Conservation (phyloP, 2,888 invertebrate genomes). For the Molorchus minor region DNA sequence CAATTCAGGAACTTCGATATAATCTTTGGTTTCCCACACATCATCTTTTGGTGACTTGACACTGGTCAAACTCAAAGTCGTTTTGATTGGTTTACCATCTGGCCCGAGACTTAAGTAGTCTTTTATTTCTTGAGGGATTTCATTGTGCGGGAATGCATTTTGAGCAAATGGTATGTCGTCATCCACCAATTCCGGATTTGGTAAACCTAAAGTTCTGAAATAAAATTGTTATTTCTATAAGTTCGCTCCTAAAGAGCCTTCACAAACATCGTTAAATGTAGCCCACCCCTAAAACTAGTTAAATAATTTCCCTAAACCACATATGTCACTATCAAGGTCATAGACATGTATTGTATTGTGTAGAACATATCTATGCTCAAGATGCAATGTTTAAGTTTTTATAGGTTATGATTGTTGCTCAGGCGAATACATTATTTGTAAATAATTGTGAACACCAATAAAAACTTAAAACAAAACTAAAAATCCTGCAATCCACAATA, state of each 20-base stretch:
- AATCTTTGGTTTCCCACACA: conserved; percentile 76
- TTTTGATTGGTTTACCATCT: conserved; percentile 70
- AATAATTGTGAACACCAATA: too few relatives aligned
- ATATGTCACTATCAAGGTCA: too few relatives aligned
- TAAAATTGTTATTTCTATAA: conserved; percentile 18
- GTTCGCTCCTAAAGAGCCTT: too few relatives aligned
- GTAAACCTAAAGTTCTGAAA: conserved; percentile 70
- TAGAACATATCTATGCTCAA: too few relatives aligned
- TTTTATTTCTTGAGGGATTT: conserved; percentile 64
- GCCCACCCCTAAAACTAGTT: too few relatives aligned
- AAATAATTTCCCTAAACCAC: too few relatives aligned
- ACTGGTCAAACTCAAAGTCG: conserved; percentile 66
- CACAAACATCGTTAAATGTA: too few relatives aligned
- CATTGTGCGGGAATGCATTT: conserved; percentile 68
- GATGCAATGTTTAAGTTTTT: too few relatives aligned
- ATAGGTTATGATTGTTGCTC: too few relatives aligned
- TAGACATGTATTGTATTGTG: too few relatives aligned
- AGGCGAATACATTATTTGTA: too few relatives aligned
- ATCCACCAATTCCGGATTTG: conserved; percentile 64
- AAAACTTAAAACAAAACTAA: too few relatives aligned
- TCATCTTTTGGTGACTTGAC: conserved; percentile 66
- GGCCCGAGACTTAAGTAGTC: conserved; percentile 71
- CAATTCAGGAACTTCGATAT: conserved; percentile 67
- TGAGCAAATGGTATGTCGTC: conserved; percentile 71
- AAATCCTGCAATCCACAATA: neutral